phyloP scores from a whole-genome alignment of 2,797 vertebrate species.

The Coracias cyanogaster region DNA sequence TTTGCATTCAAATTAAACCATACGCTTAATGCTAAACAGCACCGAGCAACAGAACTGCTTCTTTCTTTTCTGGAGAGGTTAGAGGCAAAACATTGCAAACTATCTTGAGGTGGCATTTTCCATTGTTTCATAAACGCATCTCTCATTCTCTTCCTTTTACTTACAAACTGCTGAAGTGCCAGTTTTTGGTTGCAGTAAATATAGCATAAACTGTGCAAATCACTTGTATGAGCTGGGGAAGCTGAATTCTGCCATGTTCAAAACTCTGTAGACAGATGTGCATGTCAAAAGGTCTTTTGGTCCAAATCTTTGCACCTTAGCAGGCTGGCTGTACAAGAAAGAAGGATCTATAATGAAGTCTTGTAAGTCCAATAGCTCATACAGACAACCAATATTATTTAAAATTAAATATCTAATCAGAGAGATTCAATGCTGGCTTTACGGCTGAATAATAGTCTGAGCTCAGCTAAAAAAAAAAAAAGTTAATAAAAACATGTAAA shows the following conservation, averaged over 20 bases:
- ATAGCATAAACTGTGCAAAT: background rate
- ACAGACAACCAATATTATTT: background rate
- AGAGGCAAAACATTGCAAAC: background rate
- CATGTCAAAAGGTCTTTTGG: background rate
- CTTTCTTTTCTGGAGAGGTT: background rate
- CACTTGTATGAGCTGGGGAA: background rate
- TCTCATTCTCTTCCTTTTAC: background rate
- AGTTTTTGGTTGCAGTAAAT: background rate
- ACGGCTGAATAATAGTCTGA: background rate
- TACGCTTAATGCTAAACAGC: background rate
- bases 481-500: background rate
- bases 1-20: background rate
- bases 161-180: background rate
- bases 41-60: background rate
- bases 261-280: background rate
- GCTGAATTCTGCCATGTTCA: background rate
- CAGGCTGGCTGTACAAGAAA: background rate
- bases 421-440: background rate
- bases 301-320: background rate
- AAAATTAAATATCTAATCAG: conserved; percentile 19
- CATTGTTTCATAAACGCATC: background rate
- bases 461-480: background rate
- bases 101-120: background rate
- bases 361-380: background rate
- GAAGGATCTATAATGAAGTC: background rate